Conservation (phyloP, 2,113 vertebrate genomes). For the Erinaceus europaeus region DNA sequence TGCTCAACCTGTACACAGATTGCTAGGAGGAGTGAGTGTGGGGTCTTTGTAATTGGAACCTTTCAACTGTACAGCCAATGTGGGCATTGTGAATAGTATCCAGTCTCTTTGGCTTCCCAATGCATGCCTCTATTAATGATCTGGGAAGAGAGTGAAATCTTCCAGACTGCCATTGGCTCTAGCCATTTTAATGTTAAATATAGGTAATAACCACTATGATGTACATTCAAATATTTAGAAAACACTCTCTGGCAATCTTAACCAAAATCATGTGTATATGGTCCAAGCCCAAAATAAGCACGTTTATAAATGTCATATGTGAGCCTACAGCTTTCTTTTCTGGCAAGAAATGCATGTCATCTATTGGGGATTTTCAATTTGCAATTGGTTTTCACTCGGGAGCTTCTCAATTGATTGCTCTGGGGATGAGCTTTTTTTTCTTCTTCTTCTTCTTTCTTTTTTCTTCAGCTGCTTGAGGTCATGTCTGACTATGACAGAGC, state of each 20-base stretch:
- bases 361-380: conserved; percentile 42
- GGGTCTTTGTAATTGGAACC: conserved; percentile 28
- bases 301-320: conserved; percentile 35
- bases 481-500: not conserved
- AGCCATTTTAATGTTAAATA: conserved; percentile 25
- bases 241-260: conserved; percentile 44
- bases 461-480: not conserved
- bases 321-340: conserved; percentile 6
- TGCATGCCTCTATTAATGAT: conserved; percentile 29
- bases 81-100: conserved; percentile 53
- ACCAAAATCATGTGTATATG: not conserved
- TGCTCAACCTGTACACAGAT: not conserved
- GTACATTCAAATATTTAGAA: conserved; percentile 56
- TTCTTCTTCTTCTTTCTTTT: too few relatives aligned
- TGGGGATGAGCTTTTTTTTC: not conserved
- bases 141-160: conserved; percentile 55
- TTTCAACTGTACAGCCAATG: conserved; percentile 30
- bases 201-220: conserved; percentile 39
- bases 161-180: conserved; percentile 44
- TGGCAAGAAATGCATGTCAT: not conserved
- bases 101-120: conserved; percentile 29
- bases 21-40: not conserved
- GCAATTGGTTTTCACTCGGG: not conserved
- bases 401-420: not conserved
- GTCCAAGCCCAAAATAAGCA: not conserved